Evolutionary conservation across 2,888 invertebrate genomes (phyloP), one percentile per base, ranked within the genome.

Genomic region (Drosophila anomalata): DNA sequence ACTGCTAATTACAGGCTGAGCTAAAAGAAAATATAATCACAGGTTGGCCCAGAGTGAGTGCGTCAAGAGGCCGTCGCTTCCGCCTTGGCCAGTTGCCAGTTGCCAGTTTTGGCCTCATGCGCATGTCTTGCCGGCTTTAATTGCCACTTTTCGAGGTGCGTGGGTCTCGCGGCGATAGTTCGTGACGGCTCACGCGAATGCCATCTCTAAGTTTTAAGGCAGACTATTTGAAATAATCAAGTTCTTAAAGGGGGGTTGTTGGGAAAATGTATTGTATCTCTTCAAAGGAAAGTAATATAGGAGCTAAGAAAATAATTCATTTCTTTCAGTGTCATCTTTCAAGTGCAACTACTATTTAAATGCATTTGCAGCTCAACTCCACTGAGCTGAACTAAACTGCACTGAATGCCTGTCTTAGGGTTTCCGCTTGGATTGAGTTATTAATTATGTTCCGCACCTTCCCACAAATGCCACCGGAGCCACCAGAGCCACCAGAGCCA

Each of bases 371-470:
- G 46, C 42, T 59, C n/a, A 53, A 55, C 33, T 63, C 50, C 29
- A 63, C 56, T 56, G 50, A 72, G 51, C 53, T 62, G 63, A 73
- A 60, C 75, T 36, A 42, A 71, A 66, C 75, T 56, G 53, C 57
- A 47, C 53, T 46, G 67, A 73, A 66, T 57, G 55, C 70, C 53
- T 75, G 75, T 52, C 65, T 71, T 14, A 59, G 76, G 75, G 85
- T 90, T 90, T 88, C 77, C 88, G 87, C 89, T 87, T 79, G 83
- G 81, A 87, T 89, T 87, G 83, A 87, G 89, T 81, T 85, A 89
- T 87, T 89, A 88, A 89, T 89, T 87, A 80, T 88, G 77, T 79
- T 67, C 65, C 65, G 65, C 57, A 65, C 68, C 68, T 55, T 67
- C 68, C 67, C 63, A 63, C 63, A 63, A 46, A 14, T 14, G 14